phyloP scores from a whole-genome alignment of 2,888 invertebrate genomes.

The Cepaea hortensis region DNA sequence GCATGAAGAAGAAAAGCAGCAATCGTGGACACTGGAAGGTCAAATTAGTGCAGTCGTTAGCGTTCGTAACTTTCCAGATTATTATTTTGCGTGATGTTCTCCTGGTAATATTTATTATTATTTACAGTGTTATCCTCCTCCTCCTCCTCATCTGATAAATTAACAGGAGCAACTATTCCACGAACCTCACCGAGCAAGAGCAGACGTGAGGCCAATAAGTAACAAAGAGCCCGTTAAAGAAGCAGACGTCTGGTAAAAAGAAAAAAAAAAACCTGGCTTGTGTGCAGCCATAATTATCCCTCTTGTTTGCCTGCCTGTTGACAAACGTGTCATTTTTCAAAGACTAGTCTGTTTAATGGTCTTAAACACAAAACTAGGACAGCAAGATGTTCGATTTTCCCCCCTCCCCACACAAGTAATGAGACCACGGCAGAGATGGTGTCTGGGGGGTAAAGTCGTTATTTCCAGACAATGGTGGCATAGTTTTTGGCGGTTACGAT shows the following conservation, averaged over 20 bases:
- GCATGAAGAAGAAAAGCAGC: too few species aligned
- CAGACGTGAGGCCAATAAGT: not conserved
- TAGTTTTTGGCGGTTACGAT: not conserved
- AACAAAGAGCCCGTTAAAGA: not conserved
- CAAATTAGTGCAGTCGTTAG: too few species aligned
- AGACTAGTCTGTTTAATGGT: not conserved
- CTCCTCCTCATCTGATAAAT: too few species aligned
- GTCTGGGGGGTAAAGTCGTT: not conserved
- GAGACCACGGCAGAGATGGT: not conserved
- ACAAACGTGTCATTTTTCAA: constrained; percentile 2
- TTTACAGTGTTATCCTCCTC: too few species aligned
- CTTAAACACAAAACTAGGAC: not conserved
- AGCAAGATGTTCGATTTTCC: not conserved
- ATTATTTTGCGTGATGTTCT: too few species aligned
- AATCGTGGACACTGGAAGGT: too few species aligned
- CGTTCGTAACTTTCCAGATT: too few species aligned
- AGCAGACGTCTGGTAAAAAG: not conserved
- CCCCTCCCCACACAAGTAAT: not conserved
- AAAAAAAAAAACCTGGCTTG: not conserved
- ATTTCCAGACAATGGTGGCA: not conserved
- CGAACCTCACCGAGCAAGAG: too few species aligned
- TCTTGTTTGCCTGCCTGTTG: not conserved
- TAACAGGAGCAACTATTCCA: too few species aligned
- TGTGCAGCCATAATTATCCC: not conserved
- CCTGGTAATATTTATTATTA: too few species aligned